Conservation (phyloP, 2,113 vertebrate species). For the Bos indicus region DNA sequence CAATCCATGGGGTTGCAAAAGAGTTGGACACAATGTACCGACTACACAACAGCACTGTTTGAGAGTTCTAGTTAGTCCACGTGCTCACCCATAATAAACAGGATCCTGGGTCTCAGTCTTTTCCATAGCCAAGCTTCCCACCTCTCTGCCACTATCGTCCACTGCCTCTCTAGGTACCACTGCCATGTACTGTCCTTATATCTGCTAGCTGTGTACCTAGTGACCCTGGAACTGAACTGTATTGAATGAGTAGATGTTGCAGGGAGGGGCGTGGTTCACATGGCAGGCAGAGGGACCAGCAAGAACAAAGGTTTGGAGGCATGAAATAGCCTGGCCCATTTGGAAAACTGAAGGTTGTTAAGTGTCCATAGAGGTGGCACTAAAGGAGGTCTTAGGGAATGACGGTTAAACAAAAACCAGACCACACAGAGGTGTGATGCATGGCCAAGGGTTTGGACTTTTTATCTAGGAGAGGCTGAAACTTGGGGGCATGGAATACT, state of each 20-base stretch:
- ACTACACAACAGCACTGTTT: background rate
- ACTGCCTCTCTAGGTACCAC: background rate
- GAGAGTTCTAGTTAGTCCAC: background rate
- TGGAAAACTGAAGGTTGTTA: background rate
- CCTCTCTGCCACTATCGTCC: background rate
- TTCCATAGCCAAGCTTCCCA: background rate
- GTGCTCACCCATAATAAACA: background rate
- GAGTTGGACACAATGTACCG: accelerated
- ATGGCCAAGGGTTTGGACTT: background rate
- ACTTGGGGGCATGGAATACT: background rate
- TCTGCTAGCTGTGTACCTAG: background rate
- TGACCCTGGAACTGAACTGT: background rate
- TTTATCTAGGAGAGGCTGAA: background rate
- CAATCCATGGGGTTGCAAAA: background rate
- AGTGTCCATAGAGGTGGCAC: too few relatives aligned
- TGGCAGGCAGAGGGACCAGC: background rate
- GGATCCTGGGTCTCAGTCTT: background rate
- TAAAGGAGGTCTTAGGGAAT: background rate
- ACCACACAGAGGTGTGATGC: background rate
- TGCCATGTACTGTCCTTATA: background rate
- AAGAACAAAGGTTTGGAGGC: background rate
- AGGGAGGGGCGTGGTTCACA: background rate
- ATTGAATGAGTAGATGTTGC: too few relatives aligned
- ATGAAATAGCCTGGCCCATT: background rate
- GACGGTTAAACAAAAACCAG: background rate